These are phyloP conservation scores for Phrynocephalus versicolor DNA, from an alignment of 2,113 vertebrate genomes.

Conservation along the genomic window DNA sequence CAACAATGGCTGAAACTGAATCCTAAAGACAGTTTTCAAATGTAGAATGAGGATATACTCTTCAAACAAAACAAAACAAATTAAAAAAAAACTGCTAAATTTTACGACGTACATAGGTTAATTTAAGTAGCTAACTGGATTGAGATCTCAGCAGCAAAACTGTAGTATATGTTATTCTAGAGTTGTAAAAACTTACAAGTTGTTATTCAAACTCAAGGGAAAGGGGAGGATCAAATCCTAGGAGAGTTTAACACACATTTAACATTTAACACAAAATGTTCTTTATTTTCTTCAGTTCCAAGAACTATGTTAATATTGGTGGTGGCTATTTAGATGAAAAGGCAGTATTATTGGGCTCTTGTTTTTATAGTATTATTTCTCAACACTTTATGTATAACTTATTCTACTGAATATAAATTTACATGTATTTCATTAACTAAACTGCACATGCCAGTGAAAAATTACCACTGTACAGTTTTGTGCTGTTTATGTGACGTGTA, in stretches of 20 bases:
- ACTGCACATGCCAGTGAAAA: background rate
- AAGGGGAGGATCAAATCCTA: background rate
- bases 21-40: background rate
- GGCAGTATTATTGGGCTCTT: background rate
- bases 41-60: background rate
- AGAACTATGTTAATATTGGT: conserved; percentile 11
- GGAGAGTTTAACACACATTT: too few relatives aligned
- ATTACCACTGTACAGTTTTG: background rate
- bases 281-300: background rate
- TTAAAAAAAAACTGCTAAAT: background rate
- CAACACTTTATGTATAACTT: background rate
- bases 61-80: too few relatives aligned
- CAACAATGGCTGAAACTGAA: background rate
- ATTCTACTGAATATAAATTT: background rate
- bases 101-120: background rate
- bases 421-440: background rate
- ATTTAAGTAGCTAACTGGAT: background rate
- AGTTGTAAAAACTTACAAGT: background rate
- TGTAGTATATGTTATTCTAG: background rate
- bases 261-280: background rate
- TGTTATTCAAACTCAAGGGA: background rate
- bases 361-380: background rate
- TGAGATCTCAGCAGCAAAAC: background rate
- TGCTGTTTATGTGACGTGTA: background rate
- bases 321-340: background rate